Evolutionary conservation across 92 coral and sea anemone genomes (phyloP), one percentile per base, ranked within the genome.

Genomic region (Zoanthus gigantus): DNA sequence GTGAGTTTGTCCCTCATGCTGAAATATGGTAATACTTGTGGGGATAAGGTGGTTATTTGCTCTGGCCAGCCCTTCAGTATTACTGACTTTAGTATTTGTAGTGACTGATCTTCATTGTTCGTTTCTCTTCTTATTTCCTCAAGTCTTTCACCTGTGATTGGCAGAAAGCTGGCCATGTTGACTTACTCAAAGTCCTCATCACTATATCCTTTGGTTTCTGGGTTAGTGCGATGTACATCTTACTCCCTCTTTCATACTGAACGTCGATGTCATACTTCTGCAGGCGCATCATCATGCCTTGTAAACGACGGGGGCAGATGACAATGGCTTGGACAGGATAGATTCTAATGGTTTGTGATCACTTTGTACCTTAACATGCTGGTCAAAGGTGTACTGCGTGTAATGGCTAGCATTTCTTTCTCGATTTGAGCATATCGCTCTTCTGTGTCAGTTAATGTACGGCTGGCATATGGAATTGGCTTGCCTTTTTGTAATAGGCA

Each of bases 211-310:
- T 30, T 34, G 18, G 75, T 34, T 32, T 71, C 50, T 71, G 75
- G n/a, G 31, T 37, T 0, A 82, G 66, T 4, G 88, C 60, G 0
- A 85, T 73, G 73, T 85, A 34, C 82, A 85, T 85, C 31, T 54
- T 85, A 11, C 12, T 28, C 13, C 88, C 88, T 11, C 82, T 12
- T 8, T 85, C 82, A 16, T 85, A 74, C 34, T 73, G 88, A 2
- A 85, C 88, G 7, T 83, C 78, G 28, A 71, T 9, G 87, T 83
- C 18, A 65, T 46, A 83, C 87, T 69, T 83, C 2, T 84, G 71
- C 9, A 73, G 57, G 17, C 88, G 42, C 88, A 71, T 83, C 67
- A 83, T 83, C 88, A 56, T 71, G 29, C 87, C 87, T 84, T 84
- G 86, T 4, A 47, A 60, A 18, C 63, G 87, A 23, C 48, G 87